These are phyloP conservation scores for Epizoanthus scotinus DNA, from an alignment of 92 coral and sea anemone species.

Conservation along the genomic window DNA sequence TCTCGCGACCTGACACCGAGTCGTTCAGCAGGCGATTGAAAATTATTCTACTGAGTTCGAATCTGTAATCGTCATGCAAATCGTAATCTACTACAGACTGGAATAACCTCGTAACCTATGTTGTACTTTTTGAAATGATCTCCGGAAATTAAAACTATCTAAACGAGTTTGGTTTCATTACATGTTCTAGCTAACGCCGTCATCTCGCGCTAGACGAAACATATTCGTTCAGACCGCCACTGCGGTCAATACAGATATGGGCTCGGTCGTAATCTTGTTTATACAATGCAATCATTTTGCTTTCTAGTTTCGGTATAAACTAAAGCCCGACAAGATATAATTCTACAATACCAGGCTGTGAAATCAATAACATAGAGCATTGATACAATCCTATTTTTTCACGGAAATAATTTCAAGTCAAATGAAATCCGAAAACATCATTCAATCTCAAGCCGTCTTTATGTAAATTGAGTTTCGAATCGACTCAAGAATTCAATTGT, in stretches of 20 bases:
- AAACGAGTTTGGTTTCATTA: conserved; percentile 1
- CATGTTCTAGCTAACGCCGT: neutral
- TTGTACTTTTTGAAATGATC: no score
- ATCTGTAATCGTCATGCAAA: no score
- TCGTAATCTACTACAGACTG: no score
- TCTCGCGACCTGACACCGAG: no score
- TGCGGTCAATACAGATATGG: neutral
- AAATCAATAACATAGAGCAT: no score
- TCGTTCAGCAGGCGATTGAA: no score
- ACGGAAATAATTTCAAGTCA: conserved; percentile 6
- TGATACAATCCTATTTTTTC: neutral
- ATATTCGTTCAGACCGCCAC: neutral
- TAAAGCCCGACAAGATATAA: no score
- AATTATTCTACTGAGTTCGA: no score
- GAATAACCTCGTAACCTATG: no score
- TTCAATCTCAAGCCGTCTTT: conserved; percentile 20
- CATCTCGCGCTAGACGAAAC: neutral
- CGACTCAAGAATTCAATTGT: conserved; percentile 28
- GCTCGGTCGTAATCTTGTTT: neutral
- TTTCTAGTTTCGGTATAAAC: no score
- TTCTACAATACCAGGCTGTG: no score
- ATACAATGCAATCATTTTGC: neutral
- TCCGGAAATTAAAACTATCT: neutral
- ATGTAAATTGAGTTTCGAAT: conserved; percentile 33
- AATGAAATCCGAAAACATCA: neutral